Conservation (phyloP, 2,797 vertebrate species). For the Chlorospingus semifuscus region DNA sequence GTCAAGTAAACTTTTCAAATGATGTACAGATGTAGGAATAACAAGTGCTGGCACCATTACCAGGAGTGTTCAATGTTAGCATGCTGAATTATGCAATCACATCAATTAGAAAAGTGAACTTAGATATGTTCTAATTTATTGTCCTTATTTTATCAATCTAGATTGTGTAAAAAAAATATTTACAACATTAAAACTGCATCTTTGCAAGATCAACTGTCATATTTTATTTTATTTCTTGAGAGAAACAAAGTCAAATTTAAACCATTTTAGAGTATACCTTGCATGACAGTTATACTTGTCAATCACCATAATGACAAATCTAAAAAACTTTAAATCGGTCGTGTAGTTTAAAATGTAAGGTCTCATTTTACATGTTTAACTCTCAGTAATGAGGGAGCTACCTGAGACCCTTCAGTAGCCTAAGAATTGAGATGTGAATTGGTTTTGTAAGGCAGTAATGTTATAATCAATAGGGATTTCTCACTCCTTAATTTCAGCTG, state of each 20-base stretch:
- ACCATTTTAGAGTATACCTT: not conserved
- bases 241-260: not conserved
- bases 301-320: not conserved
- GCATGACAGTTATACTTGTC: not conserved
- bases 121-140: not conserved
- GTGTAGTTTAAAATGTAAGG: constrained; percentile 6
- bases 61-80: not conserved
- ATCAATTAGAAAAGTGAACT: not conserved
- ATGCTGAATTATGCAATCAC: not conserved
- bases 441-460: not conserved
- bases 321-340: not conserved
- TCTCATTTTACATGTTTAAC: not conserved
- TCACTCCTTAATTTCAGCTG: constrained; percentile 24
- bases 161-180: not conserved
- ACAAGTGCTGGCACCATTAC: not conserved
- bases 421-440: not conserved
- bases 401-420: not conserved
- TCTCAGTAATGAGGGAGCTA: not conserved
- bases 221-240: not conserved
- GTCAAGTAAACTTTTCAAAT: not conserved
- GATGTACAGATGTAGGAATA: not conserved
- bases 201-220: not conserved
- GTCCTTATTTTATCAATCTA: not conserved
- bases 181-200: not conserved
- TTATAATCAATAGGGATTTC: constrained; percentile 60